Percentiles rank a stretch among this genome's conserved stretches.
Evolutionary conservation across 2,888 invertebrate species (phyloP).

Genomic region (Linnaemya tessellans): DNA sequence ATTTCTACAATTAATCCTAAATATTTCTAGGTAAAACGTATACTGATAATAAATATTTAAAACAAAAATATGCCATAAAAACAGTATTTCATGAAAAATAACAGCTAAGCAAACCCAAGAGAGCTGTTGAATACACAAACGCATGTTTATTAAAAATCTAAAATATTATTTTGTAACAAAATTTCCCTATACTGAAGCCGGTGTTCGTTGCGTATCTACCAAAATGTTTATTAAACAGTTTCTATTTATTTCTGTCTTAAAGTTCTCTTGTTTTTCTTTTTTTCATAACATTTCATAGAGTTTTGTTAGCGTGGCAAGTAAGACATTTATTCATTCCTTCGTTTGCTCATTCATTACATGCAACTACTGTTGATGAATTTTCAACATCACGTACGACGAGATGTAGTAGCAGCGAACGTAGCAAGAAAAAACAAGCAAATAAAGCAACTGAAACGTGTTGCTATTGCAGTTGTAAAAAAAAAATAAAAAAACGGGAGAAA

Average conservation of each 20-base stretch:
- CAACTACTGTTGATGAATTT: conserved; percentile 78
- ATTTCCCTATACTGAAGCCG: neutral
- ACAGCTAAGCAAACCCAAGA: too few relatives aligned
- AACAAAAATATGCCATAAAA: too few relatives aligned
- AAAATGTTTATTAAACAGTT: conserved; percentile 31
- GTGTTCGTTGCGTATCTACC: neutral
- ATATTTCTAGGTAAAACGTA: too few relatives aligned
- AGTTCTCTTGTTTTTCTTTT: neutral
- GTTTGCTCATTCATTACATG: conserved; percentile 49
- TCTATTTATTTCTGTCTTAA: conserved; percentile 14
- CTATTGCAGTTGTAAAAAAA: conserved; percentile 74
- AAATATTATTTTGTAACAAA: too few relatives aligned
- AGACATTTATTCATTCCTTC: conserved; percentile 54
- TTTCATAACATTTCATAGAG: conserved; percentile 31
- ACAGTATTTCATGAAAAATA: too few relatives aligned
- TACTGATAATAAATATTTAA: too few relatives aligned
- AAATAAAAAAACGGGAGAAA: neutral
- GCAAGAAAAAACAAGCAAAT: conserved; percentile 15
- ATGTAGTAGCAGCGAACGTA: conserved; percentile 45
- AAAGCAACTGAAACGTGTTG: conserved; percentile 79
- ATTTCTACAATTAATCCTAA: too few relatives aligned
- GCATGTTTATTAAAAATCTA: too few relatives aligned
- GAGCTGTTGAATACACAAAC: too few relatives aligned
- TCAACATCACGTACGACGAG: conserved; percentile 80
- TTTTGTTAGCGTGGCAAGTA: conserved; percentile 57